Base-by-base conservation (phyloP, 2,888 invertebrate species). In the Sympetrum striolatum region DNA sequence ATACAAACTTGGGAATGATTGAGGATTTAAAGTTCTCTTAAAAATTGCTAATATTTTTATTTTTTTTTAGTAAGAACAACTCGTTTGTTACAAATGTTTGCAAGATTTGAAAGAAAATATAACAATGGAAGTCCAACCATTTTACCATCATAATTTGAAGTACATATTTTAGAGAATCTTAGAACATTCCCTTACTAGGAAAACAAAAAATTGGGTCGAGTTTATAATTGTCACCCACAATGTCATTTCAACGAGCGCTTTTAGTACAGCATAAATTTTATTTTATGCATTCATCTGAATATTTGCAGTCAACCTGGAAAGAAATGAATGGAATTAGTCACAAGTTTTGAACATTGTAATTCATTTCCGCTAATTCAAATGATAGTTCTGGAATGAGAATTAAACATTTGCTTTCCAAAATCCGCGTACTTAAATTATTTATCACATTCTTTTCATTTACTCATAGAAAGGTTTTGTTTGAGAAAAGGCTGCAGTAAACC, bases 231-330 rank as follows among this genome's bases (percentile, higher is more conserved):
- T 86, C 60, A 86, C 86, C 86, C 86, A 86, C 58, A 86, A 86
- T 86, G 35, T 86, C 60, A 53, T 37, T 58, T 64, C 37, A 60
- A 86, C 86, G 35, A 60, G 31, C 18, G 60, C 86, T 58, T 82
- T 86, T 37, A 86, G 58, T 86, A 60, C 64, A 5, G 60, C 86
- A 86, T 60, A 86, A 86, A 86, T 60, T 37, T 60, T 60, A 64
- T n/a, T 86, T 64, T 60, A 86, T 86, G 86, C 86, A 86, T 60
- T 86, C 86, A 86, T 86, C 86, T 86, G 86, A 86, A 86, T 86
- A 86, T 86, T 86, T 86, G 86, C 25, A 37, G 86, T 60, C 86
- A 86, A 86, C 86, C 86, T 86, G 86, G 22, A 86, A 86, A 86
- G 86, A 60, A 86, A 86, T 60, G 86, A 86, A 86, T 37, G 37